Evolutionary conservation across 2,888 invertebrate species (phyloP), one percentile per base, ranked within the genome.

Genomic region (Ennomos fuscantarius): DNA sequence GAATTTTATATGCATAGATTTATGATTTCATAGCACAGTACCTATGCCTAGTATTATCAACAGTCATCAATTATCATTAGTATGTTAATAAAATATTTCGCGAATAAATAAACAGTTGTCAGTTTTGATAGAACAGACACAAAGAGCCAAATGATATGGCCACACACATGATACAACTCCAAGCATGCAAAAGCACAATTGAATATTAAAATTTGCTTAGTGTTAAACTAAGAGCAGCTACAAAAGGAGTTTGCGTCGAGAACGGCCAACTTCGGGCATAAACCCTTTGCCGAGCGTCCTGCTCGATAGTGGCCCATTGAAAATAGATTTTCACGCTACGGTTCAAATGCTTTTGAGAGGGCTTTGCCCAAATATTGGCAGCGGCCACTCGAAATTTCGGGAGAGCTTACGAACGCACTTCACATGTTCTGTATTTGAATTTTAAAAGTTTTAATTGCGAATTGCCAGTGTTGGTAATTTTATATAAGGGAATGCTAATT

Each of bases 291-390:
- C 76, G 77, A 74, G 84, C 83, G 86, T 84, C 85, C 86, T 86
- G 86, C 78, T 79, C 89, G 91, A 91, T 91, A 90, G 89, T 87
- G 87, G 71, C 68, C 90, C 90, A 91, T 92, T 90, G 87, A 89
- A 91, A 91, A 90, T 91, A 90, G 91, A 91, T 91, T 90, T 90
- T 87, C 91, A 90, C 89, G 89, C 88, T 85, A 80, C 86, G 81
- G 81, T 79, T 76, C 70, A 76, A 80, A 78, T 76, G 80, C 78
- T 82, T 82, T 51, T 79, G 81, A 83, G 81, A 76, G 80, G 60
- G 68, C 86, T 91, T 88, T 72, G 81, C 81, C 76, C 76, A 88
- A 89, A 89, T 82, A 86, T 86, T 82, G 74, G 72, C 47, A 45
- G 11, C 68, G 65, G 69, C 62, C 66, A 68, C 66, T 69, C 57